phyloP scores from a whole-genome alignment of 2,888 invertebrate species.

The Parthenolecanium corni region DNA sequence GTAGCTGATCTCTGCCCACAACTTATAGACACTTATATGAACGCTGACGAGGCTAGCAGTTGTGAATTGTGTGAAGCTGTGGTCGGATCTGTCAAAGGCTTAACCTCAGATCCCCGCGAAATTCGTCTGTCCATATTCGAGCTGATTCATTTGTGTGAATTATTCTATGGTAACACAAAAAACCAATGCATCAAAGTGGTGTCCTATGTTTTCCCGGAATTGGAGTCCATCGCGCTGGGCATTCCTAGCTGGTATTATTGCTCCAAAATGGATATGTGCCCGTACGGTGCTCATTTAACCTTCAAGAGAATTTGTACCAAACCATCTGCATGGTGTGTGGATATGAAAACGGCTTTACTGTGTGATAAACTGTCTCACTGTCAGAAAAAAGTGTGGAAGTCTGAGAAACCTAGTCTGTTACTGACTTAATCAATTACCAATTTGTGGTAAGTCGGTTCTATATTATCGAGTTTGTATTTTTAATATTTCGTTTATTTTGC shows the following conservation, averaged over 20 bases:
- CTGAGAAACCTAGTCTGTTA: conserved; percentile 8
- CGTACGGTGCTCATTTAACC: conserved; percentile 1
- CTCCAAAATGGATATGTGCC: conserved; percentile 15
- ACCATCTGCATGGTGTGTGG: conserved; percentile 8
- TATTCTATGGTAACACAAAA: background rate
- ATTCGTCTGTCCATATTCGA: background rate
- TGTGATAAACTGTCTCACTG: conserved; percentile 18
- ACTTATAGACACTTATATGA: background rate
- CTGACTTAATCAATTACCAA: no score
- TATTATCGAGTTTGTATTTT: no score
- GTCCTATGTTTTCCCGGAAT: background rate
- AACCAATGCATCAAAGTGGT: background rate
- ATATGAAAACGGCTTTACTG: conserved; percentile 13
- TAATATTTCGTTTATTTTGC: no score
- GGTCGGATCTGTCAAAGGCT: conserved; percentile 6
- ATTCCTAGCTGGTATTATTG: conserved; percentile 23
- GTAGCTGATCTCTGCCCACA: conserved; percentile 6
- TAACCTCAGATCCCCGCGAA: conserved; percentile 4
- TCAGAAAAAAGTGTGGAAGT: conserved; percentile 11
- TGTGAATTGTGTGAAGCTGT: conserved; percentile 15
- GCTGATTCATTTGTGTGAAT: conserved; percentile 9
- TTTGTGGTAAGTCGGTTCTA: no score
- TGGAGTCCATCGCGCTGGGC: background rate
- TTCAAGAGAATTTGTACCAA: background rate
- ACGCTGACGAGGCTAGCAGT: background rate